Evolutionary conservation across 2,113 vertebrate species (phyloP).

Genomic region (Arizona elegans): DNA sequence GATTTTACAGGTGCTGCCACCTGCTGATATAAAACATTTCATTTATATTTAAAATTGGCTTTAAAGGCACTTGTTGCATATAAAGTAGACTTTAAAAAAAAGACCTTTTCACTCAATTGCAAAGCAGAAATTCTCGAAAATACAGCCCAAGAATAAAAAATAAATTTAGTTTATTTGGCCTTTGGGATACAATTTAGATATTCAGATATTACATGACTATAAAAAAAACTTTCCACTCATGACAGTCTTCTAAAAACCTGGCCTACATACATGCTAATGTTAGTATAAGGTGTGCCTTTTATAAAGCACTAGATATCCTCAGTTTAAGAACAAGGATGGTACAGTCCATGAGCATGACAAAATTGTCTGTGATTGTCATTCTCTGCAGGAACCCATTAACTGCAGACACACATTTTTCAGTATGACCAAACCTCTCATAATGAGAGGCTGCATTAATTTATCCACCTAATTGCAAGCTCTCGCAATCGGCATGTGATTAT

Average conservation of each 20-base stretch:
- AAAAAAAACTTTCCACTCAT: not conserved
- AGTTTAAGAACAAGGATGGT: not conserved
- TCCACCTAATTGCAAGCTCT: not conserved
- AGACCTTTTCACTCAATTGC: not conserved
- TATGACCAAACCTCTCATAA: constrained; percentile 3
- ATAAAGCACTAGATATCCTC: not conserved
- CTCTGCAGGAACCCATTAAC: not conserved
- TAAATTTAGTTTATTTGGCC: not conserved
- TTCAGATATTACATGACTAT: not conserved
- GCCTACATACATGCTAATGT: not conserved
- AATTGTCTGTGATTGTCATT: not conserved
- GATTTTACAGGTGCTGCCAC: not conserved
- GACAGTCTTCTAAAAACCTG: not conserved
- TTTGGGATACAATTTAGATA: not conserved
- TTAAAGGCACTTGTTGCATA: not conserved
- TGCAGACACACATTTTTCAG: not conserved
- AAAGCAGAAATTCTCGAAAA: not conserved
- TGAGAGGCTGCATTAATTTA: constrained; percentile 1
- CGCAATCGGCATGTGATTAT: not conserved
- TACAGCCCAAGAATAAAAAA: not conserved
- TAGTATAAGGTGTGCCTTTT: not conserved
- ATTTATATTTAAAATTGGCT: not conserved
- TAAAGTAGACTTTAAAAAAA: not conserved
- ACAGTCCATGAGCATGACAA: not conserved
- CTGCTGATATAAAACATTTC: not conserved